Evolutionary conservation across 35 echinoderm and acorn worm species (phyloP).

Genomic region (Lytechinus variegatus): DNA sequence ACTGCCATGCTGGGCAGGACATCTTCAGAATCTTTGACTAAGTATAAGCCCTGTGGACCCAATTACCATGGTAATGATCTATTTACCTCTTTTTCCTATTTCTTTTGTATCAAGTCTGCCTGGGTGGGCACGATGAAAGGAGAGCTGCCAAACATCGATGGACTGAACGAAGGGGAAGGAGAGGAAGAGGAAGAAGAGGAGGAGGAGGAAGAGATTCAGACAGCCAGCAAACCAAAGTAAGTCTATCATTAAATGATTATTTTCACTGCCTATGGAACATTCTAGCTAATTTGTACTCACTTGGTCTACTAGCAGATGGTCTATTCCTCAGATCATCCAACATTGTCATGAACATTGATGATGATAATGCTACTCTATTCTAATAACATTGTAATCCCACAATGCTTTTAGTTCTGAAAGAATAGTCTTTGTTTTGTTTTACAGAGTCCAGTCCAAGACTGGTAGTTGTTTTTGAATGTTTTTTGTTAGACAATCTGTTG

Average conservation of each 20-base stretch:
- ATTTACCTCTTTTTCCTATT: background rate
- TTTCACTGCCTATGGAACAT: too few species aligned
- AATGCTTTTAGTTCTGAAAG: too few species aligned
- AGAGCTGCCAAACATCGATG: slow-evolving; percentile 77
- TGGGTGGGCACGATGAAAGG: slow-evolving; percentile 81
- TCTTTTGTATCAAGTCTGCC: background rate
- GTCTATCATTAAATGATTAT: background rate
- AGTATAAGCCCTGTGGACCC: too few species aligned
- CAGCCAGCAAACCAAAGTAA: slow-evolving; percentile 52
- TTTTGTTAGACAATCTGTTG: background rate
- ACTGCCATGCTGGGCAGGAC: too few species aligned
- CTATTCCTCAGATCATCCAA: too few species aligned
- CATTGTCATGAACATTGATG: too few species aligned
- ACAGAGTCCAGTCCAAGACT: slow-evolving; percentile 42
- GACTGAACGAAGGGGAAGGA: slow-evolving; percentile 70
- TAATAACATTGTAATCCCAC: too few species aligned
- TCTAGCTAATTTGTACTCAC: too few species aligned
- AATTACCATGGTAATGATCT: background rate
- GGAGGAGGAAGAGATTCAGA: slow-evolving; percentile 31
- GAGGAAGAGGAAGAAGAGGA: slow-evolving; percentile 76
- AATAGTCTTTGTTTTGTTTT: background rate
- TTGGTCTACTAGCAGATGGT: too few species aligned
- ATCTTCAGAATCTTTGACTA: too few species aligned
- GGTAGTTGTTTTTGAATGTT: slow-evolving; percentile 84
- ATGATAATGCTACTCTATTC: too few species aligned